phyloP scores from a whole-genome alignment of 2,113 vertebrate genomes.

The Hydrochoerus hydrochaeris region DNA sequence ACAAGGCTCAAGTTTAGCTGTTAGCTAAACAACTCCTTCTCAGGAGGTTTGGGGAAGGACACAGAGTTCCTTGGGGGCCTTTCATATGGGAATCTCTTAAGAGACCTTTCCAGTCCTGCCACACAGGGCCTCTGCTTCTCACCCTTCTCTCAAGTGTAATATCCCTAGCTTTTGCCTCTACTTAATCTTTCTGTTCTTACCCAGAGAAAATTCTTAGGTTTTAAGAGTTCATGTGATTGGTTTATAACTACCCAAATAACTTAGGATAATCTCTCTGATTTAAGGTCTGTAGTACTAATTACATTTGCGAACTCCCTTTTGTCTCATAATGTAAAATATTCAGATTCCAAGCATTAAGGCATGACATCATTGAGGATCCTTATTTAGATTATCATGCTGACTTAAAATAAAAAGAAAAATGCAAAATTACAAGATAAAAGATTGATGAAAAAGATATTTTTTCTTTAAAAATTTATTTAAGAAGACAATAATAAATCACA shows the following conservation, averaged over 20 bases:
- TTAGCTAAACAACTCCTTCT: not conserved
- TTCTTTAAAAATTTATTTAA: not conserved
- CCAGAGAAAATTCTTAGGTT: not conserved
- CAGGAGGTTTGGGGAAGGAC: not conserved
- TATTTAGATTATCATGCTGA: not conserved
- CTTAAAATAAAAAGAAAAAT: slow-evolving; percentile 13
- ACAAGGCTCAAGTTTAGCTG: not conserved
- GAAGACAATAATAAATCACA: not conserved
- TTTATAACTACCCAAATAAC: not conserved
- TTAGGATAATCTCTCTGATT: not conserved
- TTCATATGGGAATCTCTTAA: too few species aligned
- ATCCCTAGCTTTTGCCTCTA: not conserved
- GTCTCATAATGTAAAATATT: not conserved
- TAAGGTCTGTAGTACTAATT: not conserved
- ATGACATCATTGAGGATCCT: not conserved
- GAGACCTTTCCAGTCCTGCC: not conserved
- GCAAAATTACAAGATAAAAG: slow-evolving; percentile 40
- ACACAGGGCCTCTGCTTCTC: not conserved
- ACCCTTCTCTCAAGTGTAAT: not conserved
- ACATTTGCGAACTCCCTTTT: not conserved
- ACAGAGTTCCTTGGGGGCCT: not conserved
- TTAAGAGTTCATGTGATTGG: not conserved
- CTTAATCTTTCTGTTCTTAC: not conserved
- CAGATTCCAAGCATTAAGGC: not conserved
- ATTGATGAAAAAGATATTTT: not conserved